phyloP scores from a whole-genome alignment of 2,888 invertebrate genomes.

The Lochmaea capreae region DNA sequence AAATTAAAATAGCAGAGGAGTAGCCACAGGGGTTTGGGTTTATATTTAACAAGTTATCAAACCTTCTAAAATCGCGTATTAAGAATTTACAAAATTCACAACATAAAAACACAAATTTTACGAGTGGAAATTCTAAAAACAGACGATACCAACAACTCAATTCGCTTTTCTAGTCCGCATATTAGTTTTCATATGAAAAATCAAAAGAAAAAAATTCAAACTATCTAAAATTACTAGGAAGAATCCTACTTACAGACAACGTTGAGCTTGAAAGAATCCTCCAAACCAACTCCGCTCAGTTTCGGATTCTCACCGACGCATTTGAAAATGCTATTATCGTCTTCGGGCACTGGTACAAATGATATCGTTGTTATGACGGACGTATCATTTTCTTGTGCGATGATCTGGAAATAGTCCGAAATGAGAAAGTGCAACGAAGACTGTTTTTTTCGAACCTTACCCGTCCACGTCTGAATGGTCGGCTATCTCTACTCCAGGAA shows the following conservation, averaged over 20 bases:
- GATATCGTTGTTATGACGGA: constrained; percentile 81
- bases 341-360: constrained; percentile 86
- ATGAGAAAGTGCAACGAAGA: constrained; percentile 2
- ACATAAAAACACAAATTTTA: too few species aligned
- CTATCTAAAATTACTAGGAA: background rate
- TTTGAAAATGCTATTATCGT: constrained; percentile 84
- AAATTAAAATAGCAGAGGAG: too few species aligned
- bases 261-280: constrained; percentile 85
- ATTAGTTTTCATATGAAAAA: too few species aligned
- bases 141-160: too few species aligned
- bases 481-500: constrained; percentile 86
- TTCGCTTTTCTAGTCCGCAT: too few species aligned
- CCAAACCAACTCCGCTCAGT: constrained; percentile 79
- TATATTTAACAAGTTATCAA: too few species aligned
- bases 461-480: constrained; percentile 80
- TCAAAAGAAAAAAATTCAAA: too few species aligned
- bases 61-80: too few species aligned
- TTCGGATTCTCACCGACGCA: constrained; percentile 89
- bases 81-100: too few species aligned
- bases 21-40: too few species aligned
- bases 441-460: constrained; percentile 63
- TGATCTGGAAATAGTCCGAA: constrained; percentile 66
- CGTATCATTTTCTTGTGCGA: constrained; percentile 76
- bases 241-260: constrained; percentile 84
- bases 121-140: too few species aligned